Evolutionary conservation across 1,140 invertebrate genomes (phyloP).

Genomic region (Cotesia chilonis): DNA sequence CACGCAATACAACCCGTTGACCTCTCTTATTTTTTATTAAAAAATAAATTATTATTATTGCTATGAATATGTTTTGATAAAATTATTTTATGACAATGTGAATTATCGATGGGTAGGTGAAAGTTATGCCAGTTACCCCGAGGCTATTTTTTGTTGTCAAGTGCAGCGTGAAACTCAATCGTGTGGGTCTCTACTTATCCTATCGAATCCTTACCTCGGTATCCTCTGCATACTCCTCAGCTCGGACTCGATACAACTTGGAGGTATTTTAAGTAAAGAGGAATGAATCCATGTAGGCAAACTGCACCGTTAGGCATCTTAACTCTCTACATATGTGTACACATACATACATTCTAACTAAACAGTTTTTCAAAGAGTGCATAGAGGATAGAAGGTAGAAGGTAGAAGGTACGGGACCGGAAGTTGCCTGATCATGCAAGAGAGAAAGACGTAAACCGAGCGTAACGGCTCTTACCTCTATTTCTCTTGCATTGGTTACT

Average conservation of each 20-base stretch:
- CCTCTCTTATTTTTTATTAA: conserved; percentile 8
- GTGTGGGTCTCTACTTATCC: conserved; percentile 10
- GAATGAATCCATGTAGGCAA: conserved; percentile 29
- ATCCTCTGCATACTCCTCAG: too few relatives aligned
- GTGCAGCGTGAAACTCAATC: conserved; percentile 23
- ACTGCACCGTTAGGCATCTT: conserved; percentile 24
- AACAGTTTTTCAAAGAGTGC: too few relatives aligned
- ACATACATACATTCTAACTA: background rate
- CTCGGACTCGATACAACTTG: background rate
- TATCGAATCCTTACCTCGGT: too few relatives aligned
- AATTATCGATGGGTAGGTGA: conserved; percentile 27
- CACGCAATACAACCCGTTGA: conserved; percentile 23
- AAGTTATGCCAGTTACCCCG: conserved; percentile 16
- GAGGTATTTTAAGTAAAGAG: conserved; percentile 8
- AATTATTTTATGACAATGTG: conserved; percentile 10
- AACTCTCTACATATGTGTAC: background rate
- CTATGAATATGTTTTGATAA: background rate
- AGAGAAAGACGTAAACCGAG: conserved; percentile 34
- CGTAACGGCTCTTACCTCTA: conserved; percentile 38
- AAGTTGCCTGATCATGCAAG: conserved; percentile 26
- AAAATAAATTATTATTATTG: background rate
- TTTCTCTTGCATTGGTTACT: conserved; percentile 9
- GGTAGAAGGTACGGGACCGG: conserved; percentile 38
- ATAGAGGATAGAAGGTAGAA: background rate
- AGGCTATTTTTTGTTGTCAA: background rate